Evolutionary conservation across 2,888 invertebrate genomes (phyloP), one percentile per base, ranked within the genome.

Genomic region (Hyalella azteca): DNA sequence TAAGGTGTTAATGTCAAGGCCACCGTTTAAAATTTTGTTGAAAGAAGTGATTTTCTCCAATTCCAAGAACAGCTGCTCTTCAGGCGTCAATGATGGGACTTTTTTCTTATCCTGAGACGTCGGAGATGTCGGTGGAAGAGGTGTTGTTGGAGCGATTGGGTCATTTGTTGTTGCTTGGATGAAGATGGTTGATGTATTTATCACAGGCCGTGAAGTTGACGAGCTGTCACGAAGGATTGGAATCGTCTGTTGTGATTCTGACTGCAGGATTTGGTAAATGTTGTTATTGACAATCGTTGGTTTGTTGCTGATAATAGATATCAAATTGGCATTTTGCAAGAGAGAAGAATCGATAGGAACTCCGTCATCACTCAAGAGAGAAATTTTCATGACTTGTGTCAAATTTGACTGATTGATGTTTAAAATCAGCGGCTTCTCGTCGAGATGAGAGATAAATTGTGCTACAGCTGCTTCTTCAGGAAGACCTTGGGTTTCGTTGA

Each of bases 231-330:
- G 32, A 4, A 13, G 66, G 19, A 66, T 36, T 19, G 36, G 32
- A 36, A 13, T 19, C n/a, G 36, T 11, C 36, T 9, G 4, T 32
- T 36, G 7, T 0, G 36, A 22, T 15, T 66, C 36, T 15, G 66
- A 66, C 39, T 66, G 36, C 5, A 4, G 36, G 15, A 66, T 36
- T 36, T 66, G 32, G 19, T 66, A 66, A 36, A 66, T 36, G 19
- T 66, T 66, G 39, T 66, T 32, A 36, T 66, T 66, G 13, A 66
- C 66, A 36, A 66, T 66, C 19, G 66, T 66, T 1, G 66, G 66
- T 36, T 66, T 66, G 36, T 66, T 66, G 13, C 66, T 66, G 36
- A 66, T 66, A 36, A 66, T 66, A 19, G 66, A 66, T 29, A 66
- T 66, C 66, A 66, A 66, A 15, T 66, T 66, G n/a, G 66, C 66